phyloP scores from a whole-genome alignment of 2,113 vertebrate species.

The Pangasianodon gigas region DNA sequence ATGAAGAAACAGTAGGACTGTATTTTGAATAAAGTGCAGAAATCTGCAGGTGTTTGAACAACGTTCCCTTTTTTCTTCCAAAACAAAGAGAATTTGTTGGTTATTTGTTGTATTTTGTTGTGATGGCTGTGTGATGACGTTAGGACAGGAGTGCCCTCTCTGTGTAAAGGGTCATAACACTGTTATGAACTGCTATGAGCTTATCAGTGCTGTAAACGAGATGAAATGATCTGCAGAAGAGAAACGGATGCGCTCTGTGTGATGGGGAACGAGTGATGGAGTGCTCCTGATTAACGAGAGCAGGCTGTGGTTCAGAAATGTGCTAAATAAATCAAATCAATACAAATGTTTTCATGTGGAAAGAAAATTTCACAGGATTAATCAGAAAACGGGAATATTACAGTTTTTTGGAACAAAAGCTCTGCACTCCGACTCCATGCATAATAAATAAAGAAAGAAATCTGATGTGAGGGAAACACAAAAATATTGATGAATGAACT shows the following conservation, averaged over 20 bases:
- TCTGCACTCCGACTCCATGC: not conserved
- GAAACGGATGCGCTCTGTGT: not conserved
- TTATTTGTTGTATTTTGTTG: not conserved
- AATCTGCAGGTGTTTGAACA: too few species aligned
- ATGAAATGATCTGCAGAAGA: not conserved
- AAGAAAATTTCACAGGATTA: not conserved
- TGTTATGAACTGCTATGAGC: not conserved
- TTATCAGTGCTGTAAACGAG: not conserved
- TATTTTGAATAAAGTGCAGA: too few species aligned
- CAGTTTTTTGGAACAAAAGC: not conserved
- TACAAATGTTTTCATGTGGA: not conserved
- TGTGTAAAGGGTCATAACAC: not conserved
- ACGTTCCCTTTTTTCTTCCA: not conserved
- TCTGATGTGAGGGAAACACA: not conserved
- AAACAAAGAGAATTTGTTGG: not conserved
- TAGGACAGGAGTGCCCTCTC: not conserved
- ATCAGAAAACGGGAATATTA: not conserved
- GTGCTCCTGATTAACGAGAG: not conserved
- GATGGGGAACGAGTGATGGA: not conserved
- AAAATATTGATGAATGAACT: not conserved
- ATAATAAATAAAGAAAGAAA: not conserved
- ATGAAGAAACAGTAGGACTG: too few species aligned
- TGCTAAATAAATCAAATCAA: not conserved
- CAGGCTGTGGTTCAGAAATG: not conserved
- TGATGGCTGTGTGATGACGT: not conserved